These are phyloP conservation scores for Eupsittula cactorum DNA, from an alignment of 2,113 vertebrate genomes.

Conservation along the genomic window DNA sequence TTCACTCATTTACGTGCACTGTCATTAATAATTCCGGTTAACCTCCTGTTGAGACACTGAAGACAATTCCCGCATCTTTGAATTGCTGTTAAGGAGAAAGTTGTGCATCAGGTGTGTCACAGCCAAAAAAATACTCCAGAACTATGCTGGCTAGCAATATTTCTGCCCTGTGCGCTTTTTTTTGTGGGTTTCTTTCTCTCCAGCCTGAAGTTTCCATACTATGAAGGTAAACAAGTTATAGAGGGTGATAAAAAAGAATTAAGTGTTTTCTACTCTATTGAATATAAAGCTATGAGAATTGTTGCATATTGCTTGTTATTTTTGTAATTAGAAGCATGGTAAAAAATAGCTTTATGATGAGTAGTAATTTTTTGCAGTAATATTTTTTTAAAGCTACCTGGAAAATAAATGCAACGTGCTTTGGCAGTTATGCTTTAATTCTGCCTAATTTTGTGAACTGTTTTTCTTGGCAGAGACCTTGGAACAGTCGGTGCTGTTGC, in stretches of 20 bases:
- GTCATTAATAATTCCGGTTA: constrained; percentile 21
- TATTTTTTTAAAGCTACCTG: constrained; percentile 27
- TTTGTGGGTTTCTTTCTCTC: not conserved
- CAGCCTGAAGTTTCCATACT: not conserved
- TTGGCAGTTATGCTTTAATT: constrained; percentile 47
- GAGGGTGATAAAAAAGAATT: not conserved
- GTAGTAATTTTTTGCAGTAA: not conserved
- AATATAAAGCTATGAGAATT: not conserved
- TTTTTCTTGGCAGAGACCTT: constrained; percentile 80
- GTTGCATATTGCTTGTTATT: not conserved
- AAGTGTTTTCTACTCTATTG: not conserved
- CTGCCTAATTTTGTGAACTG: constrained; percentile 48
- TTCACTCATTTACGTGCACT: not conserved
- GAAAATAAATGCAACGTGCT: not conserved
- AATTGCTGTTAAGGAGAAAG: not conserved
- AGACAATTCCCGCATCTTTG: not conserved
- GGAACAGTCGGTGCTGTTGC: constrained; percentile 86
- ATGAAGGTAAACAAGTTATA: not conserved
- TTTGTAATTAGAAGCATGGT: not conserved
- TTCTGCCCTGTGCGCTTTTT: not conserved
- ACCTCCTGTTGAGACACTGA: not conserved
- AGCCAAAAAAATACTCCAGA: not conserved
- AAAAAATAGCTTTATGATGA: not conserved
- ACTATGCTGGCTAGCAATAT: not conserved
- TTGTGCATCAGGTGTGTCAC: not conserved